phyloP scores from a whole-genome alignment of 2,797 vertebrate genomes.

The Acipenser transmontanus region DNA sequence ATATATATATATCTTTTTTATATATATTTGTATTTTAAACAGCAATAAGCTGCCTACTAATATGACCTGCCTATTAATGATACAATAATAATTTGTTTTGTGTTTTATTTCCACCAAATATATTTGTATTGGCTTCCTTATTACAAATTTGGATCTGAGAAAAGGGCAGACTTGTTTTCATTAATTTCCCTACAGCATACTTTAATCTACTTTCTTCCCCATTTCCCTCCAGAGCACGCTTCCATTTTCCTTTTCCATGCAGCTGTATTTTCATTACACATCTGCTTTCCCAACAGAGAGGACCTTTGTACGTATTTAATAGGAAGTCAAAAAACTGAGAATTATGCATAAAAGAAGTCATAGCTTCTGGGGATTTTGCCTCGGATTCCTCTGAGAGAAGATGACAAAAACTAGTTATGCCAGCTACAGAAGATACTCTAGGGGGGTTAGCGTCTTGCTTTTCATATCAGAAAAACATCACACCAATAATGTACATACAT shows the following conservation, averaged over 20 bases:
- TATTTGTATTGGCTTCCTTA: no score
- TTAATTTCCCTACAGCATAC: no score
- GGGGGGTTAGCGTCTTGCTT: background rate
- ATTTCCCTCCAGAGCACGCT: background rate
- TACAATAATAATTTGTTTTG: no score
- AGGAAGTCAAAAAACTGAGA: slow-evolving; percentile 19
- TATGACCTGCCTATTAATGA: no score
- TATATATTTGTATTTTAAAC: no score
- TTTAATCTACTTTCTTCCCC: background rate
- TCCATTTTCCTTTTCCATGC: slow-evolving; percentile 5
- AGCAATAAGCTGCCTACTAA: no score
- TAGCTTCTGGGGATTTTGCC: slow-evolving; percentile 9
- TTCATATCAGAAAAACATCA: background rate
- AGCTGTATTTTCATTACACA: slow-evolving; percentile 14
- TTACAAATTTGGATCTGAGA: no score
- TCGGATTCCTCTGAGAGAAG: slow-evolving; percentile 10
- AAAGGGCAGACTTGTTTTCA: no score
- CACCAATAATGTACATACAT: no score
- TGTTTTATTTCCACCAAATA: no score
- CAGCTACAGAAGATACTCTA: background rate
- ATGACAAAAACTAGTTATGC: slow-evolving; percentile 2
- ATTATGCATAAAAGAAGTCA: slow-evolving; percentile 11
- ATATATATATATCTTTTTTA: no score
- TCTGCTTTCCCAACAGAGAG: slow-evolving; percentile 10
- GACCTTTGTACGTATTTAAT: slow-evolving; percentile 22